Percentiles rank a stretch among this genome's conserved stretches.
These are phyloP conservation scores for Drosophila sucinea DNA, from an alignment of 1,140 invertebrate species.

Conservation along the genomic window DNA sequence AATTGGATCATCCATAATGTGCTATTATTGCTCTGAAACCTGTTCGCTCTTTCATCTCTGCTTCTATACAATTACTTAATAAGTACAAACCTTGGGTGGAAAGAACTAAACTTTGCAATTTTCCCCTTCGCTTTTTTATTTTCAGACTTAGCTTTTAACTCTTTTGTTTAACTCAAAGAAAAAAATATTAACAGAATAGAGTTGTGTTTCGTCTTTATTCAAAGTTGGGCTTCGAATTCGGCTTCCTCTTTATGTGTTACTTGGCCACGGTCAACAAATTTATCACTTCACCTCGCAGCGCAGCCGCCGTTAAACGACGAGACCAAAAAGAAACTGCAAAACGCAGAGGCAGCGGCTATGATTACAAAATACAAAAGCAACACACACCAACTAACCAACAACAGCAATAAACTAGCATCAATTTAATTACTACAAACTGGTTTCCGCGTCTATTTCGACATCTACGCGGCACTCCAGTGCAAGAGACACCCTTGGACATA, in stretches of 20 bases:
- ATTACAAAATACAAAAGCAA: slow-evolving; percentile 25
- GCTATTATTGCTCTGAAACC: too few species aligned
- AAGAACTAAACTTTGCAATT: too few species aligned
- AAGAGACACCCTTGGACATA: slow-evolving; percentile 18
- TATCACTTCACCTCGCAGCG: slow-evolving; percentile 28
- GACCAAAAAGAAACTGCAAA: slow-evolving; percentile 21
- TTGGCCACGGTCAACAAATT: slow-evolving; percentile 70
- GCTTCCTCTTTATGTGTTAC: slow-evolving; percentile 59
- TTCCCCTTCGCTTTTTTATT: too few species aligned
- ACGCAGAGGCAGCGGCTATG: slow-evolving; percentile 9
- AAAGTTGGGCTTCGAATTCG: slow-evolving; percentile 17
- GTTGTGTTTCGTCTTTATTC: slow-evolving; percentile 18
- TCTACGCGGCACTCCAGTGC: slow-evolving; percentile 22
- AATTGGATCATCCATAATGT: too few species aligned
- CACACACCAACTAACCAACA: slow-evolving; percentile 22
- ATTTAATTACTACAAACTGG: slow-evolving; percentile 71
- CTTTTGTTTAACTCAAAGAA: background rate
- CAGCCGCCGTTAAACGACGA: background rate
- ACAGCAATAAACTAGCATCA: slow-evolving; percentile 57
- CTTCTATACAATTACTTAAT: too few species aligned
- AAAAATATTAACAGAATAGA: slow-evolving; percentile 1
- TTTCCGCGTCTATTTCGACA: slow-evolving; percentile 75
- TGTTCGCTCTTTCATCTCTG: too few species aligned
- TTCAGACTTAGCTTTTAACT: background rate
- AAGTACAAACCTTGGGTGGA: too few species aligned